These are phyloP conservation scores for Ptilodon capucinus DNA, from an alignment of 2,888 invertebrate genomes.

Conservation along the genomic window DNA sequence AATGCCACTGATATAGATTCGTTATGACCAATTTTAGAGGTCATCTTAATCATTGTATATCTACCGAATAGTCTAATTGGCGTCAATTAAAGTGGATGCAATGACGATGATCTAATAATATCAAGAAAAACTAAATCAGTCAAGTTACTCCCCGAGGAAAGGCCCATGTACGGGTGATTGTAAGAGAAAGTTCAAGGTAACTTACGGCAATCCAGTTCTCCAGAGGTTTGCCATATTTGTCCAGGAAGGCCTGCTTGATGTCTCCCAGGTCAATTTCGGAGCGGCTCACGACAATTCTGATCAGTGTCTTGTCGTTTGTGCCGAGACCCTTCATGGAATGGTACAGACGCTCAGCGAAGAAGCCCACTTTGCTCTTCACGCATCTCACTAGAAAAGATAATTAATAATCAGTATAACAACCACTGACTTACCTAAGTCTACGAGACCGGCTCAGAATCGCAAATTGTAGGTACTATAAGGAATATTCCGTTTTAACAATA, in stretches of 20 bases:
- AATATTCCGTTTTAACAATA: too few relatives aligned
- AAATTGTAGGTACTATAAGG: too few relatives aligned
- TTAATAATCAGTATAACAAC: neutral
- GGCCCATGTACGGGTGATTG: slow-evolving; percentile 1
- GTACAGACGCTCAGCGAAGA: slow-evolving; percentile 95
- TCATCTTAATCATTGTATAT: neutral
- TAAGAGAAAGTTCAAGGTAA: slow-evolving; percentile 33
- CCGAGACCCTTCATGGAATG: slow-evolving; percentile 95
- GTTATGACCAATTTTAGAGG: too few relatives aligned
- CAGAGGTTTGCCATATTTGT: slow-evolving; percentile 90
- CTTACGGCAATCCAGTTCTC: slow-evolving; percentile 94
- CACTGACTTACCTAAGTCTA: neutral
- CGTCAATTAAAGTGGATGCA: slow-evolving; percentile 20
- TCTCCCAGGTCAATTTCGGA: slow-evolving; percentile 96
- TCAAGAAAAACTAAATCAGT: slow-evolving; percentile 6
- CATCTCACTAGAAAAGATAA: slow-evolving; percentile 86
- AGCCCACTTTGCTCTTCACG: slow-evolving; percentile 94
- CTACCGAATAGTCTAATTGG: neutral
- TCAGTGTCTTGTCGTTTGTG: slow-evolving; percentile 95
- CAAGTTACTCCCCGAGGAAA: slow-evolving; percentile 19
- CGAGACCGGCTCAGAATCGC: too few relatives aligned
- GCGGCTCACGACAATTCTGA: slow-evolving; percentile 95
- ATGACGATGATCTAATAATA: slow-evolving; percentile 8
- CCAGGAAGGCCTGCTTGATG: slow-evolving; percentile 94
- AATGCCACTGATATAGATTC: too few relatives aligned